Evolutionary conservation across 2,888 invertebrate species (phyloP).

Genomic region (Hirtodrosophila histrioides): DNA sequence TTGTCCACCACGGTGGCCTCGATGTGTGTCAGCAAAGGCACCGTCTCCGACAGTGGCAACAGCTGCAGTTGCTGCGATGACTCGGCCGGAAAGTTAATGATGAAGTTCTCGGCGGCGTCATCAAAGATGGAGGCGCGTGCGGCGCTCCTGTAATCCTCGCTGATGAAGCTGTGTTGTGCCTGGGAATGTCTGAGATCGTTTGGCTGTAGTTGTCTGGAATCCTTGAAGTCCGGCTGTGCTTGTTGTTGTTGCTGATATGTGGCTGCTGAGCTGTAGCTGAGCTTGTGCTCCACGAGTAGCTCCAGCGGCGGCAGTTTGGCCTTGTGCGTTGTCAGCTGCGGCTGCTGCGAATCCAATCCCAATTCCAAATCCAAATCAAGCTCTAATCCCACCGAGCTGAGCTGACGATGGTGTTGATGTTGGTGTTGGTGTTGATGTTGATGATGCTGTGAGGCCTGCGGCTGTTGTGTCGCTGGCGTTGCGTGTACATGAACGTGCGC

Average conservation of each 20-base stretch:
- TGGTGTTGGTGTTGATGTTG: no score
- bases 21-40: constrained; percentile 82
- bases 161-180: constrained; percentile 27
- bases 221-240: constrained; percentile 20
- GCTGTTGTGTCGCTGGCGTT: constrained; percentile 47
- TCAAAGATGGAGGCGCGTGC: constrained; percentile 71
- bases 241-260: constrained; percentile 48
- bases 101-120: constrained; percentile 82
- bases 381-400: constrained; percentile 18
- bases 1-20: constrained; percentile 80
- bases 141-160: constrained; percentile 65
- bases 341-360: constrained; percentile 24
- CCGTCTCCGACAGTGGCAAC: constrained; percentile 82
- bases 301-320: constrained; percentile 73
- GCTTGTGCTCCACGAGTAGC: constrained; percentile 76
- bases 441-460: constrained; percentile 24
- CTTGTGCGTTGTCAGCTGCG: constrained; percentile 46
- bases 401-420: neutral
- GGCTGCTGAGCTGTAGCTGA: constrained; percentile 73
- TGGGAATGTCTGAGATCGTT: constrained; percentile 45
- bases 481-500: constrained; percentile 45
- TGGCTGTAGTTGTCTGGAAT: constrained; percentile 33
- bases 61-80: constrained; percentile 68
- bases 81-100: constrained; percentile 81
- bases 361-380: constrained; percentile 8